Evolutionary conservation across 2,113 vertebrate genomes (phyloP).

Genomic region (Thermophis baileyi): DNA sequence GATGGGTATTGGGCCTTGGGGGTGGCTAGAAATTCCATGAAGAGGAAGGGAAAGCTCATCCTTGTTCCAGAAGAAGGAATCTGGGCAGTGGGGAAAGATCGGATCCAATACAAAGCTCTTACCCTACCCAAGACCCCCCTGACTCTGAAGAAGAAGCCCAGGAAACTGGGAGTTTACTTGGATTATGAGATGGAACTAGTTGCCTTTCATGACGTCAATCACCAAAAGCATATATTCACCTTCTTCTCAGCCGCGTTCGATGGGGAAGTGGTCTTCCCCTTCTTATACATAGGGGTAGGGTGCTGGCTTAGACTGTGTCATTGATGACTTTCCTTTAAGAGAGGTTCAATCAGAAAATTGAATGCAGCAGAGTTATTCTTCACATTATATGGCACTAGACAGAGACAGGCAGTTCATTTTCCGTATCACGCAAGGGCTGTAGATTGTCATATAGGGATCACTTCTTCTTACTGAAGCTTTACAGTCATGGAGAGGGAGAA

Average conservation of each 20-base stretch:
- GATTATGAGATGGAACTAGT: slow-evolving; percentile 12
- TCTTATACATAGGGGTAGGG: slow-evolving; percentile 10
- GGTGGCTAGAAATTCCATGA: slow-evolving; percentile 23
- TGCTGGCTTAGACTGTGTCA: neutral
- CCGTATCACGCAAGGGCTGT: neutral
- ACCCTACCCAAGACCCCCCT: neutral
- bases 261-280: neutral
- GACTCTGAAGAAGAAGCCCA: neutral
- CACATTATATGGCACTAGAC: neutral
- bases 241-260: neutral
- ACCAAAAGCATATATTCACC: neutral
- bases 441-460: neutral
- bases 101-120: slow-evolving; percentile 16
- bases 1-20: slow-evolving; percentile 28
- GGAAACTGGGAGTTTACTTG: slow-evolving; percentile 21
- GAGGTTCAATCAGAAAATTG: neutral
- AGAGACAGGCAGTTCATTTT: neutral
- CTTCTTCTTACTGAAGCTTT: neutral
- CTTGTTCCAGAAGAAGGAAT: slow-evolving; percentile 27
- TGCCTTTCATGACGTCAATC: slow-evolving; percentile 20
- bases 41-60: slow-evolving; percentile 15
- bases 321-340: neutral
- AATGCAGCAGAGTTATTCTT: too few species aligned
- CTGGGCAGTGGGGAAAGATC: slow-evolving; percentile 28
- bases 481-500: neutral